Percentiles rank a stretch among this genome's conserved stretches.
These are phyloP conservation scores for Drosophila athabasca DNA, from an alignment of 1,140 invertebrate species.

Conservation along the genomic window DNA sequence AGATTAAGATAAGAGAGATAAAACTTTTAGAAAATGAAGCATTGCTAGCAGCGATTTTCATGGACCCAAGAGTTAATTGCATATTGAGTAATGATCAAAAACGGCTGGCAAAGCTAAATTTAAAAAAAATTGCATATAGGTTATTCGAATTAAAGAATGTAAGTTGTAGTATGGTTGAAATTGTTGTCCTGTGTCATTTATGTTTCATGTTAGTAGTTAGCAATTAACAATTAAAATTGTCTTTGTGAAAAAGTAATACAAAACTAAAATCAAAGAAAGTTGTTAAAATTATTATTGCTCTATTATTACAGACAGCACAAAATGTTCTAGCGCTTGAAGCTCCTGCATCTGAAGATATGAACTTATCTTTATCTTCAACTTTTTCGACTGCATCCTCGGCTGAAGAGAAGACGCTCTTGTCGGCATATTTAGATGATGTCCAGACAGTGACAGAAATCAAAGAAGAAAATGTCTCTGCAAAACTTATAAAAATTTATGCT, in stretches of 20 bases:
- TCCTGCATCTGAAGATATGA: no score
- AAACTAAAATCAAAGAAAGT: no score
- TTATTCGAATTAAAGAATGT: slow-evolving; percentile 3
- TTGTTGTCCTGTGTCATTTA: slow-evolving; percentile 13
- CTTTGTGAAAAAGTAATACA: slow-evolving; percentile 1
- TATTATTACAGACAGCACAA: no score
- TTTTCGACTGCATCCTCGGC: no score
- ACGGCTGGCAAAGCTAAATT: no score
- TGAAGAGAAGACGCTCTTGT: slow-evolving; percentile 10
- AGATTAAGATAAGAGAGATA: no score
- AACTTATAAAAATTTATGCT: slow-evolving; percentile 20
- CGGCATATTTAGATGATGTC: slow-evolving; percentile 24
- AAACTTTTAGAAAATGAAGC: slow-evolving; percentile 24
- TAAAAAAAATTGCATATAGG: no score
- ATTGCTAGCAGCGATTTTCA: slow-evolving; percentile 16
- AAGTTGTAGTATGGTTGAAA: slow-evolving; percentile 2
- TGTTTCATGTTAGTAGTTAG: slow-evolving; percentile 2
- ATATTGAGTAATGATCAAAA: no score
- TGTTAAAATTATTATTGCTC: no score
- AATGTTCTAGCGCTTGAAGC: no score
- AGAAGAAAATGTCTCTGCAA: slow-evolving; percentile 17
- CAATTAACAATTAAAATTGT: slow-evolving; percentile 11
- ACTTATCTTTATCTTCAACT: not conserved
- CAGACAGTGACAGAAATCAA: slow-evolving; percentile 12
- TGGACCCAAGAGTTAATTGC: no score